These are phyloP conservation scores for Pempheris klunzingeri DNA, from an alignment of 2,797 vertebrate species.

Conservation along the genomic window DNA sequence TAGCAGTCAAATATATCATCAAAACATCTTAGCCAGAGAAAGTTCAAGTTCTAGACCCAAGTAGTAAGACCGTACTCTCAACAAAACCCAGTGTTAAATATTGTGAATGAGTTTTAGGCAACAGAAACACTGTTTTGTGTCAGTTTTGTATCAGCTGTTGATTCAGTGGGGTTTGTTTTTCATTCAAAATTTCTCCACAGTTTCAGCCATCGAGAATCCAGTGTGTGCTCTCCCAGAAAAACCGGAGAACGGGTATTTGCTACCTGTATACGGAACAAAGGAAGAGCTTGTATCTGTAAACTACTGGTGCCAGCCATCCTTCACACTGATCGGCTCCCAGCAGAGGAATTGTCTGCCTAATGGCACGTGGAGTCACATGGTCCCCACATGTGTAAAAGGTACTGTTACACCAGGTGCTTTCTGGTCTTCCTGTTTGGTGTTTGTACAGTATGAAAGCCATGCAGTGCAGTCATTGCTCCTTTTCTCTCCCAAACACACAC, in stretches of 20 bases:
- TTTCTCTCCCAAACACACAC: slow-evolving; percentile 29
- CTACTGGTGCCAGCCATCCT: slow-evolving; percentile 89
- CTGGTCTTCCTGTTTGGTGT: neutral
- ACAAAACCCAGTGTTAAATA: neutral
- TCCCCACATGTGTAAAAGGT: slow-evolving; percentile 92
- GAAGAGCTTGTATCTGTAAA: slow-evolving; percentile 81
- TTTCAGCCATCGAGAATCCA: slow-evolving; percentile 76
- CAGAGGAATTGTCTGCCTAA: slow-evolving; percentile 87
- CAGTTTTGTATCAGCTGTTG: neutral
- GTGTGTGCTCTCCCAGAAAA: slow-evolving; percentile 85
- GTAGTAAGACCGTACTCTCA: neutral
- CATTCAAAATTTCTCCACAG: slow-evolving; percentile 37
- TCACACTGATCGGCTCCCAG: slow-evolving; percentile 87
- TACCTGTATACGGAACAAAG: slow-evolving; percentile 82
- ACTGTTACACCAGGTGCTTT: slow-evolving; percentile 36
- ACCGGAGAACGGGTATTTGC: slow-evolving; percentile 87
- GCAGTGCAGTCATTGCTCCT: neutral
- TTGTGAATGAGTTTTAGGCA: neutral
- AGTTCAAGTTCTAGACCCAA: too few species aligned
- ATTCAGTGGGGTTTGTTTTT: slow-evolving; percentile 7
- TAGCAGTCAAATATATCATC: too few species aligned
- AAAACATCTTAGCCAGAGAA: too few species aligned
- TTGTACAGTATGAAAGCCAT: neutral
- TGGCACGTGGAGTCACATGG: slow-evolving; percentile 90
- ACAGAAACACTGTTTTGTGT: too few species aligned